Evolutionary conservation across 2,888 invertebrate species (phyloP).

Genomic region (Melanargia galathea): DNA sequence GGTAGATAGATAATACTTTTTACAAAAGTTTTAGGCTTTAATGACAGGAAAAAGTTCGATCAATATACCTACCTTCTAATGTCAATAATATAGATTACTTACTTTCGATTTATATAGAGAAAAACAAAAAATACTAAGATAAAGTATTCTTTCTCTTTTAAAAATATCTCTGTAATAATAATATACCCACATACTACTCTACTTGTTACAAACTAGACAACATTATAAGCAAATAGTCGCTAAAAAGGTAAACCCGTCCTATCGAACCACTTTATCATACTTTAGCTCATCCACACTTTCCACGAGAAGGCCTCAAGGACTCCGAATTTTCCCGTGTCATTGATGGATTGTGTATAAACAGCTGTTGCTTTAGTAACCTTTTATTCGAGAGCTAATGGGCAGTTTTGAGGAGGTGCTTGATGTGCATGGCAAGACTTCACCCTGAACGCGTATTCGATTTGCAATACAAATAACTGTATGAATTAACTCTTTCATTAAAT

Average conservation of each 20-base stretch:
- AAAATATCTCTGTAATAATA: too few relatives aligned
- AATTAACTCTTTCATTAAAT: too few relatives aligned
- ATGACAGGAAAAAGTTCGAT: too few relatives aligned
- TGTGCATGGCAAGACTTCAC: neutral
- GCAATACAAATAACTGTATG: too few relatives aligned
- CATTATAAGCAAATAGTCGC: neutral
- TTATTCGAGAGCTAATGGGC: neutral
- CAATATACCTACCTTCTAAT: too few relatives aligned
- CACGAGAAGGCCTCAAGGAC: conserved; percentile 42
- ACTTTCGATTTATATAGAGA: too few relatives aligned
- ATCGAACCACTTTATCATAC: conserved; percentile 26
- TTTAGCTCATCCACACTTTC: conserved; percentile 31
- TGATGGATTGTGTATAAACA: conserved; percentile 56
- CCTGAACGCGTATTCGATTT: neutral
- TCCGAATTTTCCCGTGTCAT: conserved; percentile 55
- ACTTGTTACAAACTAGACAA: neutral
- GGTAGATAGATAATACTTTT: too few relatives aligned
- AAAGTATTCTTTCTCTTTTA: too few relatives aligned
- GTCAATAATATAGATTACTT: too few relatives aligned
- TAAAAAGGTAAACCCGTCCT: conserved; percentile 4
- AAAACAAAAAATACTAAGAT: too few relatives aligned
- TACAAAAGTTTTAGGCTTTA: too few relatives aligned
- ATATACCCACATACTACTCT: neutral
- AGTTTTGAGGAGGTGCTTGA: neutral
- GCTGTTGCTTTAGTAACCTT: conserved; percentile 20